These are phyloP conservation scores for Selenia dentaria DNA, from an alignment of 2,888 invertebrate species.

Conservation along the genomic window DNA sequence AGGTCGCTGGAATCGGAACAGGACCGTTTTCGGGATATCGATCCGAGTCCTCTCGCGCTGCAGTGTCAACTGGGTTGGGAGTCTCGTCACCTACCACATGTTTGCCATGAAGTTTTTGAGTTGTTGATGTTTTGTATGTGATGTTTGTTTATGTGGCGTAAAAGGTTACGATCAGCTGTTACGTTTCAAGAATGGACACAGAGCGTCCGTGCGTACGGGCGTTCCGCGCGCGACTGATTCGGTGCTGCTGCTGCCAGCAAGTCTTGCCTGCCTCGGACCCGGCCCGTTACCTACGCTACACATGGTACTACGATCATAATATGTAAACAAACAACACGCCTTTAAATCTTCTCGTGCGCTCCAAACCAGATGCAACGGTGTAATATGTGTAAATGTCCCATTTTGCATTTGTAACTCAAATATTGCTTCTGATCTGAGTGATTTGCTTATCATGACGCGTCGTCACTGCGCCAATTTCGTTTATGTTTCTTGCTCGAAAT, in stretches of 20 bases:
- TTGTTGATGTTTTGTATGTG: constrained; percentile 41
- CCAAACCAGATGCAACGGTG: constrained; percentile 36
- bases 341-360: constrained; percentile 38
- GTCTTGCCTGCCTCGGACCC: constrained; percentile 35
- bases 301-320: constrained; percentile 75
- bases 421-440: constrained; percentile 8
- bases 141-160: constrained; percentile 55
- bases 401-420: constrained; percentile 27
- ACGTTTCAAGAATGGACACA: constrained; percentile 39
- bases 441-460: constrained; percentile 8
- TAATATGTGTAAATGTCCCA: constrained; percentile 23
- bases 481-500: too few relatives aligned
- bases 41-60: constrained; percentile 54
- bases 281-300: constrained; percentile 74
- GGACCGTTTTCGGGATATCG: constrained; percentile 69
- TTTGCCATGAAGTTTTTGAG: constrained; percentile 27
- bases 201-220: constrained; percentile 59
- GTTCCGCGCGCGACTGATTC: constrained; percentile 76
- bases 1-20: constrained; percentile 51
- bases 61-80: constrained; percentile 39
- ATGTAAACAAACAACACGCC: constrained; percentile 76
- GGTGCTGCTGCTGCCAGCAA: constrained; percentile 31
- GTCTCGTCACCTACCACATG: constrained; percentile 35
- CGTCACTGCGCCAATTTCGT: constrained; percentile 9
- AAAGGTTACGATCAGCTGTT: constrained; percentile 68